phyloP scores from a whole-genome alignment of 2,797 vertebrate species.

The Tenualosa ilisha region DNA sequence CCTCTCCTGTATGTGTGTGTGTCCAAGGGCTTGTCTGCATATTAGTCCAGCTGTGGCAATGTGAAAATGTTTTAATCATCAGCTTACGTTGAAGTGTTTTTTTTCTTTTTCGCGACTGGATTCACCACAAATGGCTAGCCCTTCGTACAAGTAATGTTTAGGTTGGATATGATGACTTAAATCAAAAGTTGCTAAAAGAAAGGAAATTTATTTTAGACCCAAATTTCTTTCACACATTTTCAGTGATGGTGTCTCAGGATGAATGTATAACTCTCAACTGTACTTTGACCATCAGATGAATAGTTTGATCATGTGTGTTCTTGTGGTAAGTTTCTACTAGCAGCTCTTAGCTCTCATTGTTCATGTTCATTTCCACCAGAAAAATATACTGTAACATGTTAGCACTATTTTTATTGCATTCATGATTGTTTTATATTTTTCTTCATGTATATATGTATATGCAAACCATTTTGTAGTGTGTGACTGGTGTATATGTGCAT shows the following conservation, averaged over 20 bases:
- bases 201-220: constrained; percentile 35
- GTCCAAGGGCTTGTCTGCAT: constrained; percentile 18
- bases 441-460: constrained; percentile 50
- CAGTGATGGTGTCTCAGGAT: constrained; percentile 63
- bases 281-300: constrained; percentile 54
- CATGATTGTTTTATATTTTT: constrained; percentile 42
- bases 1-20: not conserved
- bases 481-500: constrained; percentile 59
- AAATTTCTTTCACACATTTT: constrained; percentile 46
- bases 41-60: not conserved
- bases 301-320: constrained; percentile 52
- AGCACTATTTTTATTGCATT: constrained; percentile 35
- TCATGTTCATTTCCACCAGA: not conserved
- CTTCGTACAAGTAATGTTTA: constrained; percentile 10
- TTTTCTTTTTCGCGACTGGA: not conserved
- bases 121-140: constrained; percentile 26
- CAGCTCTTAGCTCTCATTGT: constrained; percentile 57
- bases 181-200: constrained; percentile 11
- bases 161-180: not conserved
- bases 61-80: constrained; percentile 29
- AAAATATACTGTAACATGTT: constrained; percentile 36
- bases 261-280: constrained; percentile 66
- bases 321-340: constrained; percentile 69
- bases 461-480: constrained; percentile 53
- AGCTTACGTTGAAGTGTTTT: constrained; percentile 37